A percentile compares a stretch with the other conserved stretches of the same genome.
Conservation (phyloP, 2,797 vertebrate genomes). For the Trichosurus vulpecula region DNA sequence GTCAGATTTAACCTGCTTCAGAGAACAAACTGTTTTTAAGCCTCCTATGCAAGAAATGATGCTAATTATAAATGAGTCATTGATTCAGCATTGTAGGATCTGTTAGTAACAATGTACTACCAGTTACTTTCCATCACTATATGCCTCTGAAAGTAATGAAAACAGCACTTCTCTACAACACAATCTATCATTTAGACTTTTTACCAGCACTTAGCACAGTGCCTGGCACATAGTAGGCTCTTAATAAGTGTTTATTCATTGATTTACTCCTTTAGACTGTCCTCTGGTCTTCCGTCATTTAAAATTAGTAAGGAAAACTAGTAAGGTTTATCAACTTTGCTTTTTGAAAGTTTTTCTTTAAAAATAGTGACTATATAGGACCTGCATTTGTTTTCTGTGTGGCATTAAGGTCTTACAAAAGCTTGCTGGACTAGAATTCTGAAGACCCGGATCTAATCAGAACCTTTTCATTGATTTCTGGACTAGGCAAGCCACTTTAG, state of each 20-base stretch:
- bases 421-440: background rate
- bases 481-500: background rate
- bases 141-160: background rate
- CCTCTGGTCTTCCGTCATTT: background rate
- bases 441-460: background rate
- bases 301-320: background rate
- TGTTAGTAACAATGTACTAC: background rate
- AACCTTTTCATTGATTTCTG: background rate
- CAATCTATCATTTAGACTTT: background rate
- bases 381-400: background rate
- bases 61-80: slow-evolving; percentile 1
- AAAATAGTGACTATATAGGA: background rate
- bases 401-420: background rate
- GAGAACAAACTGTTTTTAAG: slow-evolving; percentile 27
- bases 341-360: background rate
- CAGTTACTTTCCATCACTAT: background rate
- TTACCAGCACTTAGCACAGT: background rate
- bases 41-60: background rate
- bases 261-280: background rate
- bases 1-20: slow-evolving; percentile 21
- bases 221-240: background rate
- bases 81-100: background rate
- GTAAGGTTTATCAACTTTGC: background rate
- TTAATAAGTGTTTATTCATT: background rate
- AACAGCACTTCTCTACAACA: background rate